Evolutionary conservation across 2,113 vertebrate genomes (phyloP), one percentile per base, ranked within the genome.

Genomic region (Lonchura striata): DNA sequence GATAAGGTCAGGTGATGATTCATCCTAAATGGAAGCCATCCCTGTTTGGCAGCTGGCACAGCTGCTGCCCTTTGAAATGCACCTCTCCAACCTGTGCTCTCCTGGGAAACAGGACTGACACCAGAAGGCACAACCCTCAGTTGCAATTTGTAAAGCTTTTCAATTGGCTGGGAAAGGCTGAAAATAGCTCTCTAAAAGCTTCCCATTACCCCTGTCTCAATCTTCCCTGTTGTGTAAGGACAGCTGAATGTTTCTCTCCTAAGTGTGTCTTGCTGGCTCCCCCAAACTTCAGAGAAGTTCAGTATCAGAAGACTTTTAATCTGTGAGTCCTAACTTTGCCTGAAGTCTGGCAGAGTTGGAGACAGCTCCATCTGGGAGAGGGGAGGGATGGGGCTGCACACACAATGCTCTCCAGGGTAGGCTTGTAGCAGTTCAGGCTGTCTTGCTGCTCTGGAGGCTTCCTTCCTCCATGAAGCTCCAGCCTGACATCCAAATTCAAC

Each of bases 101-200:
- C 74, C 39, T n/a, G 7, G 5, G 41, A 95, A 82, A 61, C 42
- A 25, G 64, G 37, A 69, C 69, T 13, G 53, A 81, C 82, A 69
- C 16, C 4, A 49, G 66, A 57, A 87, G 86, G 74, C 54, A 39
- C 57, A 89, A 22, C 21, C 66, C 31, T 72, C 46, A 41, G 78
- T 42, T 50, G 50, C 50, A 79, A 71, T 85, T 78, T 63, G 31
- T 69, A 79, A 89, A 94, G 66, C 23, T 82, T 72, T 91, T 72
- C 70, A 80, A 0, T 44, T 53, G 70, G 13, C 50, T 16, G 25
- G 39, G 21, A 87, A 76, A 71, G 60, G 28, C 52, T 66, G 77
- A 74, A 78, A 90, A 78, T 63, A 83, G 39, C 52, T 68, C 42
- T 54, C 76, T 81, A 68, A 93, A 90, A 92, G 90, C 91, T 83